Base-by-base conservation (phyloP, 2,888 invertebrate species). In the Lysandra bellargus region DNA sequence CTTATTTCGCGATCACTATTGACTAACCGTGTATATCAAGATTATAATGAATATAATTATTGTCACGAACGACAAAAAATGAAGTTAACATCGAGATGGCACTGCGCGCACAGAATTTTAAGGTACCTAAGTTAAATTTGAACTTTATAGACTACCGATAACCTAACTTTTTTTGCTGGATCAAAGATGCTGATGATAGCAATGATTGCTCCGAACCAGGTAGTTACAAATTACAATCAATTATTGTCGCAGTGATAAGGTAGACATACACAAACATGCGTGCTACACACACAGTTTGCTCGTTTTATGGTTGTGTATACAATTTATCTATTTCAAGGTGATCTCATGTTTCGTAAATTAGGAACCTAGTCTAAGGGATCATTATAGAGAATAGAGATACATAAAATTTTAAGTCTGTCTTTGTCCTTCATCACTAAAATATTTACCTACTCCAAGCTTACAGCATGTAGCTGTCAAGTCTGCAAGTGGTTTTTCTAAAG, bases 181-280 rank as follows among this genome's bases (percentile, higher is more conserved):
- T 44, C 44, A 9, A 44, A 44, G 9, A 30, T 64, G 30, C 9
- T 64, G 12, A 30, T 64, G 23, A 69, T 69, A 4, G 12, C 3
- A 64, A 9, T 30, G 64, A 33, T 69, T 33, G 33, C 33, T 33
- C 14, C 12, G 69, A 69, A 69, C 69, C 69, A 69, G 69, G 69
- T 69, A 69, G 69, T 69, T 69, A 69, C 33, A 69, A 69, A 30
- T 69, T 69, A 69, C 33, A 69, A 69, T 69, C 69, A 69, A 69
- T 69, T 69, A 69, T 69, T 69, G 69, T 69, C 33, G 14, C 69
- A 69, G 69, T 30, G 64, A 69, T 69, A 69, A 69, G 33, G 23
- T 17, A 69, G 69, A 69, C 69, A 69, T 69, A 69, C 69, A 69
- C 69, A 69, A 33, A 69, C 69, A 69, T 37, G 69, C 69, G 69